These are phyloP conservation scores for Camponotus floridanus DNA, from an alignment of 1,140 invertebrate species.

Conservation along the genomic window DNA sequence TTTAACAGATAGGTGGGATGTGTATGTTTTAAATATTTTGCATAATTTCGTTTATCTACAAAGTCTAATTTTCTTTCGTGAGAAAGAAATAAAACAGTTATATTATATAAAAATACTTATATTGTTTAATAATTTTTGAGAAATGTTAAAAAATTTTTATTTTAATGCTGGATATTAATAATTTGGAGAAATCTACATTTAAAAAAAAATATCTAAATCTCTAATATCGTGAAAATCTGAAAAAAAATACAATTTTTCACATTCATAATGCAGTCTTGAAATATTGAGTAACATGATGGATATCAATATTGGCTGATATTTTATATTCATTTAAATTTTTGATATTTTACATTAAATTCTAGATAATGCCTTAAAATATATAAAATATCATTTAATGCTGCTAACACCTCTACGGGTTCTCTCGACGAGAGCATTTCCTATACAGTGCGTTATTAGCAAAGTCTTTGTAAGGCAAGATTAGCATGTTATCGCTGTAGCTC, in stretches of 20 bases:
- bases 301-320: neutral
- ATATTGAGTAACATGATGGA: too few relatives aligned
- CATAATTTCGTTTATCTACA: neutral
- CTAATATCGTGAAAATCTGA: too few relatives aligned
- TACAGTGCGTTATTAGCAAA: neutral
- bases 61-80: too few relatives aligned
- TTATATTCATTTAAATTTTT: neutral
- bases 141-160: neutral
- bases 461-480: slow-evolving; percentile 53
- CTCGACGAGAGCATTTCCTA: neutral
- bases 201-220: too few relatives aligned
- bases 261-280: too few relatives aligned
- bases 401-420: neutral
- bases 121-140: neutral
- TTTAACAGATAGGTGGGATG: too few relatives aligned
- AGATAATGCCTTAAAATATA: neutral
- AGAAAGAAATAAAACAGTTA: neutral
- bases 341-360: neutral
- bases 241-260: too few relatives aligned
- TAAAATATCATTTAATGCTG: slow-evolving; percentile 9
- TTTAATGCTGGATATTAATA: neutral
- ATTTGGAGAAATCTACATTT: too few relatives aligned
- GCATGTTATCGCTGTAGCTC: slow-evolving; percentile 51
- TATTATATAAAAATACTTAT: neutral
- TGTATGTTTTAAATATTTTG: neutral